Conservation (phyloP, 2,797 vertebrate genomes). For the Knipowitschia caucasica region DNA sequence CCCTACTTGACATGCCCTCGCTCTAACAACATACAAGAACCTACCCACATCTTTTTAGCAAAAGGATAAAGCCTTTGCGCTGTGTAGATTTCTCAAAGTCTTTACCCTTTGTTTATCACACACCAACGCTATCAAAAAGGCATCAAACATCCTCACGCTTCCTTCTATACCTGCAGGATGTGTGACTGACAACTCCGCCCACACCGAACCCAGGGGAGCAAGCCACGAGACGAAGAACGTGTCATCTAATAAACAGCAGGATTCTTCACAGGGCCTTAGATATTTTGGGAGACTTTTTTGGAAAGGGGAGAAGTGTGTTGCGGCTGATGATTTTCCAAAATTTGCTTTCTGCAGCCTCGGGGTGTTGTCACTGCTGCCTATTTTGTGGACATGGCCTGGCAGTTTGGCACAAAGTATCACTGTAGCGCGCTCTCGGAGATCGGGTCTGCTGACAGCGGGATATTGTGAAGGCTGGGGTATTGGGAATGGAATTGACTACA, state of each 20-base stretch:
- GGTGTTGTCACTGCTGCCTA: constrained; percentile 2
- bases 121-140: not conserved
- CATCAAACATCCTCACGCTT: constrained; percentile 5
- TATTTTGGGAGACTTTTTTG: constrained; percentile 3
- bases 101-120: constrained; percentile 9
- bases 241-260: constrained; percentile 10
- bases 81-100: constrained; percentile 4
- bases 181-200: constrained; percentile 10
- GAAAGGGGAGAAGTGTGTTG: not conserved
- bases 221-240: not conserved
- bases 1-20: not conserved
- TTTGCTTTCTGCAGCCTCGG: not conserved
- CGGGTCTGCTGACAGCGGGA: not conserved
- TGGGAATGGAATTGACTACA: not conserved
- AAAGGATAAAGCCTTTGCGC: not conserved
- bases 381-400: constrained; percentile 1
- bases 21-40: not conserved
- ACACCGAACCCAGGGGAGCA: constrained; percentile 3
- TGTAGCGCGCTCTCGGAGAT: not conserved
- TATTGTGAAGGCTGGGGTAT: not conserved
- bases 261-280: not conserved
- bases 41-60: not conserved
- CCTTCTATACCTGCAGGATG: constrained; percentile 1
- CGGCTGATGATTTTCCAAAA: not conserved
- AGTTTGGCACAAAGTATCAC: constrained; percentile 5